Evolutionary conservation across 1,140 invertebrate genomes (phyloP), one percentile per base, ranked within the genome.

Genomic region (Cyclina sinensis): DNA sequence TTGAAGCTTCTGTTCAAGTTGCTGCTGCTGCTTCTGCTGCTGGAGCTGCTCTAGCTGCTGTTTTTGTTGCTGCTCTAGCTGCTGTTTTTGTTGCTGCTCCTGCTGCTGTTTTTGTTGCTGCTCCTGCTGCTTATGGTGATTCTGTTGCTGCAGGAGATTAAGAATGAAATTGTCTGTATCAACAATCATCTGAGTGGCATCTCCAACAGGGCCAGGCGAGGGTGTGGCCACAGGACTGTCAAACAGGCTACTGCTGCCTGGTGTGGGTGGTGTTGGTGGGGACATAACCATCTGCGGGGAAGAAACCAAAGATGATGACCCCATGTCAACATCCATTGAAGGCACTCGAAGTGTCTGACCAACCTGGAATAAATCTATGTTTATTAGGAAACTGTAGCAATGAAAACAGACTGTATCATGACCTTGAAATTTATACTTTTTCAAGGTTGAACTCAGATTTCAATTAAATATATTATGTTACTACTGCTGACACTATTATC

Each of bases 91-190:
- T 32, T 78, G 78, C 65, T 68, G 46, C 43, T 76, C 11, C 46
- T 74, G 46, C 35, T 46, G 24, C 35, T 21, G 14, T 39, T 89
- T 27, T 46, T 89, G 27, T 51, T 68, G 57, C 46, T 84, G 76
- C 48, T 65, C n/a, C n/a, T 82, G 65, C 35, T 59, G 87, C 18
- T 89, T 89, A 21, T 78, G 73, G 37, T 83, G 73, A 74, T 85
- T 81, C n/a, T 68, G 51, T 21, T 79, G 57, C 65, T 89, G 88
- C 43, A 79, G 43, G 12, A 79, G 82, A 62, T 79, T 76, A 16
- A 59, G 48, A 43, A 88, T 83, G 32, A 85, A 78, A 80, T 57
- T 80, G 32, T 85, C 81, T 57, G 88, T 79, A 24, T 79, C 82
- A 27, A 80, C 81, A 14, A 59, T 14, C 59, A 85, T 80, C 59